Conservation (phyloP, 2,113 vertebrate species). For the Phodopus roborovskii region DNA sequence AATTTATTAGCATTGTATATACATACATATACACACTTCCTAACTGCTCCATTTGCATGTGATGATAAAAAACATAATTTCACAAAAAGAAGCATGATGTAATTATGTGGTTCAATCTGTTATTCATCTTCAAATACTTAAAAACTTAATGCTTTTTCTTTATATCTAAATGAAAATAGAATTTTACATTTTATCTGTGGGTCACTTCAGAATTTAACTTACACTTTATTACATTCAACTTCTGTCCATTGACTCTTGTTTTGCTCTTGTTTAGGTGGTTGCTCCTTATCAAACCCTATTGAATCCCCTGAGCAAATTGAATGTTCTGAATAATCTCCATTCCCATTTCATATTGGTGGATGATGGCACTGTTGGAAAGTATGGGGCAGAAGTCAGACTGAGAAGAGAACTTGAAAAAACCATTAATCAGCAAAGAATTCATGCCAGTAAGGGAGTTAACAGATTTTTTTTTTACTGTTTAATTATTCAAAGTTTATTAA, state of each 20-base stretch:
- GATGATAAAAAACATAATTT: slow-evolving; percentile 46
- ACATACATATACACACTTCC: background rate
- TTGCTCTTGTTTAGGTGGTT: slow-evolving; percentile 90
- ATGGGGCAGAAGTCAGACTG: slow-evolving; percentile 96
- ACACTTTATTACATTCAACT: slow-evolving; percentile 32
- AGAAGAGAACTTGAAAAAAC: slow-evolving; percentile 97
- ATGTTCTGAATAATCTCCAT: slow-evolving; percentile 97
- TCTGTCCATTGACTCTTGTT: slow-evolving; percentile 55
- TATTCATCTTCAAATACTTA: background rate
- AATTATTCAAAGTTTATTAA: slow-evolving; percentile 55
- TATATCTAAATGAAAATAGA: slow-evolving; percentile 33
- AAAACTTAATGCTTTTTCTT: background rate
- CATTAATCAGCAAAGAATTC: slow-evolving; percentile 98
- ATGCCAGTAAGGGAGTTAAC: slow-evolving; percentile 92
- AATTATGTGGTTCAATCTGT: background rate
- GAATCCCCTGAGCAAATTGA: slow-evolving; percentile 98
- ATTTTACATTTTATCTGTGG: slow-evolving; percentile 10
- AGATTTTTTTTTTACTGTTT: slow-evolving; percentile 28
- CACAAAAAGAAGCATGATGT: background rate
- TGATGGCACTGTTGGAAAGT: slow-evolving; percentile 97
- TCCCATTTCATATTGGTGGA: slow-evolving; percentile 99
- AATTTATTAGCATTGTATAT: slow-evolving; percentile 31
- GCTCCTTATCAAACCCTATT: slow-evolving; percentile 98
- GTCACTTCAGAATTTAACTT: slow-evolving; percentile 56
- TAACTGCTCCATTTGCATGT: slow-evolving; percentile 33